Percentiles rank a stretch among this genome's conserved stretches.
Evolutionary conservation across 2,888 invertebrate genomes (phyloP).

Genomic region (Lithophane ornitopus): DNA sequence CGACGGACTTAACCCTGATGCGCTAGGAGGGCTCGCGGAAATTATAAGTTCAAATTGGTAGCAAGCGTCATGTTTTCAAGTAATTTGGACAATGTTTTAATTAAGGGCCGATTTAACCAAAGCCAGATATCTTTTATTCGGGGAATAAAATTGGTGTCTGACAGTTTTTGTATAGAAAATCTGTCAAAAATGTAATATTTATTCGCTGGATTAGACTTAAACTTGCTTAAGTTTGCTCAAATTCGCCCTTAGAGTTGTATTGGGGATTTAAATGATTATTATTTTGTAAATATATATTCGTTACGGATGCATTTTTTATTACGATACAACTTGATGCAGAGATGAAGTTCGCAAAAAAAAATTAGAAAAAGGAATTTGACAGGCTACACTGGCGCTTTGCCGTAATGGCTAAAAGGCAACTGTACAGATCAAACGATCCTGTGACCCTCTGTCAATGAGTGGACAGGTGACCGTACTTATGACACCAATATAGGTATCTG

Average conservation of each 20-base stretch:
- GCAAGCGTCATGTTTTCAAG: neutral
- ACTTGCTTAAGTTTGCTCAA: no score
- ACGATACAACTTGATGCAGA: neutral
- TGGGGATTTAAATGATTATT: neutral
- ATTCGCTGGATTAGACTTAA: no score
- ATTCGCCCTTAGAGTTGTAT: neutral
- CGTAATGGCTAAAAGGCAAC: conserved; percentile 23
- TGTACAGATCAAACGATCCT: conserved; percentile 2
- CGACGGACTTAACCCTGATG: neutral
- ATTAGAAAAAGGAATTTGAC: neutral
- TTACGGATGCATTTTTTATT: neutral
- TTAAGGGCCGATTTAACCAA: no score
- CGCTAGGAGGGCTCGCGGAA: neutral
- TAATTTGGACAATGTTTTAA: neutral
- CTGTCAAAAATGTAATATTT: no score
- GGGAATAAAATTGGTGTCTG: no score
- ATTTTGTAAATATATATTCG: neutral
- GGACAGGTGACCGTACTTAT: conserved; percentile 16
- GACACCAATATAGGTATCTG: neutral
- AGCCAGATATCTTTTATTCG: no score
- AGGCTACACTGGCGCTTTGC: neutral
- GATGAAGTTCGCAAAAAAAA: neutral
- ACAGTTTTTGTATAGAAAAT: no score
- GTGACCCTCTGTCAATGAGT: conserved; percentile 12
- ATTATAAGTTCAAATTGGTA: neutral